Conservation (phyloP, 2,797 vertebrate genomes). For the Rhynchonycteris naso region DNA sequence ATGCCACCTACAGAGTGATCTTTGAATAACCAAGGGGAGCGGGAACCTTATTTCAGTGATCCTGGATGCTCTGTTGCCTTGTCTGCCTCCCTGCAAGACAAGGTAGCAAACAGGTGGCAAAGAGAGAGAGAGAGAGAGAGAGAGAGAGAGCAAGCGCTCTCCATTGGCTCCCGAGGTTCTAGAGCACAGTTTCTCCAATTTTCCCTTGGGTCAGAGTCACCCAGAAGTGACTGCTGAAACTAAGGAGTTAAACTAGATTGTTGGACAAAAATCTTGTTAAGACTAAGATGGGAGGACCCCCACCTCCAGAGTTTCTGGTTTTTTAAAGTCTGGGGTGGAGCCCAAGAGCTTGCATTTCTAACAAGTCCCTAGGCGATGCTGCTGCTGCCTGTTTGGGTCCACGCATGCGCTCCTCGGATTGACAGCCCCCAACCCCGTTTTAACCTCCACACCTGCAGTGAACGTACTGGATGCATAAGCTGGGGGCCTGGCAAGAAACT, state of each 20-base stretch:
- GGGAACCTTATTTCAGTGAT: neutral
- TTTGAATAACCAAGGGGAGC: neutral
- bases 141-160: neutral
- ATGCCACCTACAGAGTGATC: neutral
- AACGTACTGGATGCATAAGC: neutral
- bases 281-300: neutral
- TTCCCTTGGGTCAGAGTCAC: neutral
- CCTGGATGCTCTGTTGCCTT: neutral
- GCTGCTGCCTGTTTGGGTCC: neutral
- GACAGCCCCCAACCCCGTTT: neutral
- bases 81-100: neutral
- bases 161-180: neutral
- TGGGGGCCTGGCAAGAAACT: neutral
- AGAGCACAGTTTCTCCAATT: neutral
- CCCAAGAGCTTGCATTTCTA: neutral
- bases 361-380: neutral
- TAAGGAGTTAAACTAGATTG: neutral
- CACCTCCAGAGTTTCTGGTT: neutral
- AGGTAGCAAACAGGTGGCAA: neutral
- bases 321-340: neutral
- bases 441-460: neutral
- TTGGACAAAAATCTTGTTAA: neutral
- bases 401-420: neutral
- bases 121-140: neutral
- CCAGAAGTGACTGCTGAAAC: neutral